These are phyloP conservation scores for Arctopsyche grandis DNA, from an alignment of 1,140 invertebrate species.

Conservation along the genomic window DNA sequence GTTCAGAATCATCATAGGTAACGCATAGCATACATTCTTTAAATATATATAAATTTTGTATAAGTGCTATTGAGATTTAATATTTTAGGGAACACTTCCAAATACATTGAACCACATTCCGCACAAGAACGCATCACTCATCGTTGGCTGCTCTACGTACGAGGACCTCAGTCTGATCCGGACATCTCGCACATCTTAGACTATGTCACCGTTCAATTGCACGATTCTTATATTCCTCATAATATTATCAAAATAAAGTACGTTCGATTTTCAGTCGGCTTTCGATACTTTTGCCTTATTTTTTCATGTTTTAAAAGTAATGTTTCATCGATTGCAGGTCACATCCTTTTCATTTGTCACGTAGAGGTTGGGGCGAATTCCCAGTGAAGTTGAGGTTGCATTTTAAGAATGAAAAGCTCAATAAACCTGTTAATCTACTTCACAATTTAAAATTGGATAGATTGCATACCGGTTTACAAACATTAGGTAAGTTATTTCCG, in stretches of 20 bases:
- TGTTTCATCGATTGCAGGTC: conserved; percentile 65
- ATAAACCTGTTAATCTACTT: conserved; percentile 83
- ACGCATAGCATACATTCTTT: conserved; percentile 50
- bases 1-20: conserved; percentile 64
- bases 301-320: background rate
- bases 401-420: conserved; percentile 75
- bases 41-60: conserved; percentile 49
- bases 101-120: conserved; percentile 78
- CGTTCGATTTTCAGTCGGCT: background rate
- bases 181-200: conserved; percentile 74
- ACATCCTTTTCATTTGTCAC: conserved; percentile 83
- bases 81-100: conserved; percentile 84
- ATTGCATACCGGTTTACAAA: conserved; percentile 87
- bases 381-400: conserved; percentile 82
- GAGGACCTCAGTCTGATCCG: conserved; percentile 71
- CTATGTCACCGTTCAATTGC: conserved; percentile 84
- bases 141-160: conserved; percentile 90
- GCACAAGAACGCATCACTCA: conserved; percentile 79
- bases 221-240: conserved; percentile 89
- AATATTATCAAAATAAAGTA: conserved; percentile 81
- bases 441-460: conserved; percentile 86
- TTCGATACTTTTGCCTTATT: too few relatives aligned
- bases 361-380: conserved; percentile 93
- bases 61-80: too few relatives aligned
- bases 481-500: conserved; percentile 68